Percentiles rank a stretch among this genome's conserved stretches.
Evolutionary conservation across 2,888 invertebrate genomes (phyloP).

Genomic region (Drosophila sordidapex): DNA sequence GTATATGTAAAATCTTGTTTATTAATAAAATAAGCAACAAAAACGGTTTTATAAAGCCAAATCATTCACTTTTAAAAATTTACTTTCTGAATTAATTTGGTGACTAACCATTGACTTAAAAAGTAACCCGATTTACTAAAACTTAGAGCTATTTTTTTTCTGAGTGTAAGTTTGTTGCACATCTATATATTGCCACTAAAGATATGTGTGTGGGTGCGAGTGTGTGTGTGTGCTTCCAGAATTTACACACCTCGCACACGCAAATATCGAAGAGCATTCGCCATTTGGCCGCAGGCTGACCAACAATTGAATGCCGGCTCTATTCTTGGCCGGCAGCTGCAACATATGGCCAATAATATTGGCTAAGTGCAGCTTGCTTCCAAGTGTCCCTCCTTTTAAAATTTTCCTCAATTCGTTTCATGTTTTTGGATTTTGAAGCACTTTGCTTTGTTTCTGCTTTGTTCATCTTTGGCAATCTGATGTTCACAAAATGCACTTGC

Average conservation of each 20-base stretch:
- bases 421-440: constrained; percentile 24
- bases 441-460: constrained; percentile 23
- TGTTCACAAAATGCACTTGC: constrained; percentile 46
- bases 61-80: not conserved
- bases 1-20: not conserved
- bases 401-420: constrained; percentile 4
- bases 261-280: constrained; percentile 40
- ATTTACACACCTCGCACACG: constrained; percentile 67
- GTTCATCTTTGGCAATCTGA: constrained; percentile 39
- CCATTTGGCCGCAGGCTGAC: constrained; percentile 38
- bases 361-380: not conserved
- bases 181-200: not conserved
- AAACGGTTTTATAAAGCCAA: not conserved
- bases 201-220: not conserved
- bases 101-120: not conserved
- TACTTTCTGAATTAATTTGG: not conserved
- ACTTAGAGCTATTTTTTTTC: not conserved
- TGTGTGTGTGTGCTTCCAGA: constrained; percentile 24
- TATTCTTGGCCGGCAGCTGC: constrained; percentile 24
- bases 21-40: not conserved
- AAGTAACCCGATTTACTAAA: not conserved
- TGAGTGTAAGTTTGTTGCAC: not conserved
- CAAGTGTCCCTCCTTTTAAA: not conserved
- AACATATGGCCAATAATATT: constrained; percentile 49
- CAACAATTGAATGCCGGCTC: constrained; percentile 36